These are phyloP conservation scores for Rosalia funebris DNA, from an alignment of 2,888 invertebrate genomes.

Conservation along the genomic window DNA sequence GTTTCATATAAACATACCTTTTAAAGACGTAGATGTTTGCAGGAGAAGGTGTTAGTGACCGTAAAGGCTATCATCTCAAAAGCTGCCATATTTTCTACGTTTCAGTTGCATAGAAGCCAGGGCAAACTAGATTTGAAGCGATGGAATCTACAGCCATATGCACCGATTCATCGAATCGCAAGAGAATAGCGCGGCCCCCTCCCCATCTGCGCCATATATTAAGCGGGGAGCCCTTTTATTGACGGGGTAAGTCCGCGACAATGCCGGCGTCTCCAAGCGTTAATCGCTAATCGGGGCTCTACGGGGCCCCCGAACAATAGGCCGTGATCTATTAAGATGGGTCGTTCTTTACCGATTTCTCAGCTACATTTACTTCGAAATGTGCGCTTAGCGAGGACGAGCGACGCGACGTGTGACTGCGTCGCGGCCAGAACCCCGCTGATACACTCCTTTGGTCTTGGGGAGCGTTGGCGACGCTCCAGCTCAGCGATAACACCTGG, in stretches of 20 bases:
- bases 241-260: slow-evolving; percentile 49
- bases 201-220: slow-evolving; percentile 61
- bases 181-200: too few relatives aligned
- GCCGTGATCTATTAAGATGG: slow-evolving; percentile 63
- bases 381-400: slow-evolving; percentile 60
- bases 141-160: too few relatives aligned
- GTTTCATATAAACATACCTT: too few relatives aligned
- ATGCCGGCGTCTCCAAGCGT: slow-evolving; percentile 36
- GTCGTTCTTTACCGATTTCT: slow-evolving; percentile 66
- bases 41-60: too few relatives aligned
- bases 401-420: slow-evolving; percentile 11
- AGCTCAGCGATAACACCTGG: slow-evolving; percentile 20
- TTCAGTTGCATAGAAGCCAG: too few relatives aligned
- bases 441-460: slow-evolving; percentile 11
- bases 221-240: slow-evolving; percentile 59
- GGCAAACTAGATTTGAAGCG: too few relatives aligned
- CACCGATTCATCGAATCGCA: too few relatives aligned
- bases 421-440: slow-evolving; percentile 1
- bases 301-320: slow-evolving; percentile 56
- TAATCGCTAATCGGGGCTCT: slow-evolving; percentile 29
- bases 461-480: slow-evolving; percentile 12
- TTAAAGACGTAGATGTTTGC: too few relatives aligned
- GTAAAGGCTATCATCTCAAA: too few relatives aligned
- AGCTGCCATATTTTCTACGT: too few relatives aligned
- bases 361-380: slow-evolving; percentile 65